Base-by-base conservation (phyloP, 64 coral and sea anemone species). In the Exaiptasia diaphana region DNA sequence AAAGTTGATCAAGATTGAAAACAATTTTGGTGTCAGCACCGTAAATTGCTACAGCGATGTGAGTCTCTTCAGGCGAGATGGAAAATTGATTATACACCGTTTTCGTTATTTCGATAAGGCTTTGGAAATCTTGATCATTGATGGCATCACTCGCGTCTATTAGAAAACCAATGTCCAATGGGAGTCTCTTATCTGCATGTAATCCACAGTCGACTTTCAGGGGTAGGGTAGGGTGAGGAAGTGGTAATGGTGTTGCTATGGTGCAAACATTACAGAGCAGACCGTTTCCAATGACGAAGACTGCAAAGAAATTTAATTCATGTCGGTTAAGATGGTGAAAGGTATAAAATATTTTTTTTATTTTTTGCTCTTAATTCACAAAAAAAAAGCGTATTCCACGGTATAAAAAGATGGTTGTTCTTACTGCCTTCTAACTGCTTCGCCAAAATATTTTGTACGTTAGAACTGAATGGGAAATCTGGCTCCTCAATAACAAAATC, bases 31-130 rank as follows among this genome's bases (percentile, higher is more conserved):
- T 74, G 38, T 58, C 27, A 21, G 26, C 31, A 7, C 65, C 67
- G 20, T 85, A 85, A 73, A 85, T 29, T n/a, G 55, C 68, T 26
- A 85, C 2, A 44, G 82, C 82, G 18, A 74, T 68, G 32, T 85
- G 68, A n/a, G 57, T 59, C 14, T 22, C 65, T 13, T 57, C 28
- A 11, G 23, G 0, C 1, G 82, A 85, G 35, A 85, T 38, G 12
- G 82, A 38, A 63, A 85, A 74, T 21, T 71, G 82, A 58, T 24
- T 44, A n/a, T 39, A 33, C 15, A 36, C 25, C 33, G 57, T 71
- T 48, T 74, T 85, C 2, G 64, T 49, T 60, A 85, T 85, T 38
- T 85, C 82, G 3, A 85, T 39, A 24, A 74, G 68, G 9, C 20
- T 60, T 7, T 37, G 68, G 31, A 85, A 85, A 4, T 73, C 28